Conservation (phyloP, 2,888 invertebrate species). For the Ctena decussata region DNA sequence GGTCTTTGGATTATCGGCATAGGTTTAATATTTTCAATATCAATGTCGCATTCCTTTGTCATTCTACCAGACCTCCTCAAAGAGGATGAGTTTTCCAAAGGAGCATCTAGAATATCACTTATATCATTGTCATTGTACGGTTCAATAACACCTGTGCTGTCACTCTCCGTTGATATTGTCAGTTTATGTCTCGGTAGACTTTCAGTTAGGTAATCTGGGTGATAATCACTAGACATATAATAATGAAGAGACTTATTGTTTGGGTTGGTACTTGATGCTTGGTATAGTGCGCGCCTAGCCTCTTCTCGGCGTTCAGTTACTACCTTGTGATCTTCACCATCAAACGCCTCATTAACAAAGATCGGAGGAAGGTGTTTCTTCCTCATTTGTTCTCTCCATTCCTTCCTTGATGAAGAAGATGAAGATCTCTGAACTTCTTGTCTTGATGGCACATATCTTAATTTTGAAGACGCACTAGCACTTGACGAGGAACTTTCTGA, state of each 20-base stretch:
- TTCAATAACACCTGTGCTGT: conserved; percentile 62
- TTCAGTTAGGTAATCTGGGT: conserved; percentile 74
- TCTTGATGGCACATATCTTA: conserved; percentile 19
- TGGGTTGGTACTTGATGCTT: conserved; percentile 19
- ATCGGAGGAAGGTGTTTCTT: conserved; percentile 79
- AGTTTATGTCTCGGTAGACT: conserved; percentile 62
- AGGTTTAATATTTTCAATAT: neutral
- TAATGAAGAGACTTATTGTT: conserved; percentile 58
- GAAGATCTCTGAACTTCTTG: conserved; percentile 61
- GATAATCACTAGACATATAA: conserved; percentile 78
- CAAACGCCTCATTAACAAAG: conserved; percentile 77
- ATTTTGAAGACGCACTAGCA: neutral
- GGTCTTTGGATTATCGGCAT: conserved; percentile 1
- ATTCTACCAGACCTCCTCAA: neutral
- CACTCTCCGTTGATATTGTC: conserved; percentile 54
- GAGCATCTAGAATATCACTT: conserved; percentile 55
- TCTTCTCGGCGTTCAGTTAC: neutral
- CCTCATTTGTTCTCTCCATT: conserved; percentile 80
- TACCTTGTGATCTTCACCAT: conserved; percentile 52
- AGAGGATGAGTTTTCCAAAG: conserved; percentile 30
- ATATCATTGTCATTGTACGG: conserved; percentile 74
- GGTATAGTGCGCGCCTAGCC: neutral
- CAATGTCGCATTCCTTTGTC: neutral
- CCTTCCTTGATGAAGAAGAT: conserved; percentile 67
- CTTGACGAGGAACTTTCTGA: neutral